Conservation (phyloP, 2,113 vertebrate genomes). For the Lophura nycthemera region DNA sequence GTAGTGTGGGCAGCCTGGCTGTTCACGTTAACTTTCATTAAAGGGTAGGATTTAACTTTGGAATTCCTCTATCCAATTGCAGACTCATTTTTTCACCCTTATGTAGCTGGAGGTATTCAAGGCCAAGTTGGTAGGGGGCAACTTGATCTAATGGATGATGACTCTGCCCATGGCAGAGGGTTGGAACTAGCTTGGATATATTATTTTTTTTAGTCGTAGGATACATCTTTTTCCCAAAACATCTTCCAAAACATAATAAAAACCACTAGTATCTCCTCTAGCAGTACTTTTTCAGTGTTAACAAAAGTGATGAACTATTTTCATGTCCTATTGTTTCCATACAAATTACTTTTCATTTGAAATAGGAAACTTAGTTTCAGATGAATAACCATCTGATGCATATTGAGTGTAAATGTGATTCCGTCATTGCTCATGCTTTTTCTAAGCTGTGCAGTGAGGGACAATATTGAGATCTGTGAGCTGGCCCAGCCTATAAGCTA, state of each 20-base stretch:
- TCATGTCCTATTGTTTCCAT: neutral
- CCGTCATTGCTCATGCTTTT: neutral
- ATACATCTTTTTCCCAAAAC: neutral
- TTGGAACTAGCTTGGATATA: neutral
- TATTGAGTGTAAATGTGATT: neutral
- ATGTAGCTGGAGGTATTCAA: neutral
- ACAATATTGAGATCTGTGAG: neutral
- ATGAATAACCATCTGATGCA: neutral
- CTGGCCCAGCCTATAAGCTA: neutral
- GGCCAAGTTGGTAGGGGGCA: neutral
- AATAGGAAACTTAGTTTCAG: neutral
- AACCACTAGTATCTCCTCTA: neutral
- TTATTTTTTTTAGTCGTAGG: neutral
- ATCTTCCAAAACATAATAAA: neutral
- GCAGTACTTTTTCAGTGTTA: neutral
- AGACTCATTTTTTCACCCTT: slow-evolving; percentile 22
- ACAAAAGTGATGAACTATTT: neutral
- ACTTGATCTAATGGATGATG: too few species aligned
- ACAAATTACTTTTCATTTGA: neutral
- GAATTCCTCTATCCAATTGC: neutral
- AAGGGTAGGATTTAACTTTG: neutral
- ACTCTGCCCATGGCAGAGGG: too few species aligned
- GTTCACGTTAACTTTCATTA: slow-evolving; percentile 5
- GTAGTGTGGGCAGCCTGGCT: neutral
- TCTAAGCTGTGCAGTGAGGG: neutral